Conservation (phyloP, 2,797 vertebrate species). For the Sylvia borin region DNA sequence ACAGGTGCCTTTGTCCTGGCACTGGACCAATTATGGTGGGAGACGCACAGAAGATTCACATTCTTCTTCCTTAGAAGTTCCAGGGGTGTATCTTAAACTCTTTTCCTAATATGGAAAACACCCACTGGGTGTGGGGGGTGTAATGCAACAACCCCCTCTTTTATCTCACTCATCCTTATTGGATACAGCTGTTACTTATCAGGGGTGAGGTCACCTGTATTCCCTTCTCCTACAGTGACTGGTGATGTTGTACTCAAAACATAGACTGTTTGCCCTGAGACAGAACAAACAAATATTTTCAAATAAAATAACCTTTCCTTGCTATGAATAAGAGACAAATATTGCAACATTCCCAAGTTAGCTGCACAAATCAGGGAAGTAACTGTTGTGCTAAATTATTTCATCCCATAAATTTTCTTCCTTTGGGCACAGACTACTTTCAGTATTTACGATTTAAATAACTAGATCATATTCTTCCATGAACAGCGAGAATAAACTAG, state of each 20-base stretch:
- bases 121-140: neutral
- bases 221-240: neutral
- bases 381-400: neutral
- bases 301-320: neutral
- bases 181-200: neutral
- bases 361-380: neutral
- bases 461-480: slow-evolving; percentile 3
- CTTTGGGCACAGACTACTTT: neutral
- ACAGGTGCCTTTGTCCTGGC: neutral
- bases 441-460: neutral
- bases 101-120: neutral
- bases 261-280: neutral
- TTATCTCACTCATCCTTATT: neutral
- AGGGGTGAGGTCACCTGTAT: neutral
- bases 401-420: neutral
- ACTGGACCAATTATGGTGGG: neutral
- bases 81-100: neutral
- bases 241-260: neutral
- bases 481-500: slow-evolving; percentile 41
- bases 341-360: neutral
- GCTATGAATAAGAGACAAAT: neutral
- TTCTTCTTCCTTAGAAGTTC: neutral
- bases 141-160: neutral
- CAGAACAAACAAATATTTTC: neutral
- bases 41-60: neutral